Evolutionary conservation across 2,797 vertebrate species (phyloP).

Genomic region (Mionectes olivaceus): DNA sequence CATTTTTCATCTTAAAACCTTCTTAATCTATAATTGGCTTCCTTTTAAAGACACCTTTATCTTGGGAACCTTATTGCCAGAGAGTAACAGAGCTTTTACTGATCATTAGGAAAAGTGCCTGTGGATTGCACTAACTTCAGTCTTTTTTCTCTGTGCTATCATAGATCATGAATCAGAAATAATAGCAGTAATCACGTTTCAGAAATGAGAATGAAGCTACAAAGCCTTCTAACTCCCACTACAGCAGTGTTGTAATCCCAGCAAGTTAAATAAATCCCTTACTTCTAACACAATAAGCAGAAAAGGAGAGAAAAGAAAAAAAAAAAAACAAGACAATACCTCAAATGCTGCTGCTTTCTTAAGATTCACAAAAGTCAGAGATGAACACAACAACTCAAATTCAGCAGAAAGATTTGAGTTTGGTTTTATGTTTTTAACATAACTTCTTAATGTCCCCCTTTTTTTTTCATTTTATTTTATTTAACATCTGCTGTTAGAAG

Average conservation of each 20-base stretch:
- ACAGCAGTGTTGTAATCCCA: not conserved
- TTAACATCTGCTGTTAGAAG: not conserved
- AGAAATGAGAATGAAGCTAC: constrained; percentile 11
- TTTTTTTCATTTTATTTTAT: not conserved
- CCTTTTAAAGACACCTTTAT: not conserved
- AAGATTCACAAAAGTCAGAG: not conserved
- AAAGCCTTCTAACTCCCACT: constrained; percentile 4
- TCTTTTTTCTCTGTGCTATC: not conserved
- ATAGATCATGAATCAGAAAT: constrained; percentile 30
- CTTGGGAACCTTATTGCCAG: not conserved
- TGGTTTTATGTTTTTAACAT: not conserved
- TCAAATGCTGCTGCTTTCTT: not conserved
- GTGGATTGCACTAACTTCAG: not conserved
- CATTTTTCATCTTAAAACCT: not conserved
- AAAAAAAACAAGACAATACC: not conserved
- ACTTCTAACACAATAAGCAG: not conserved
- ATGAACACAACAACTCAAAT: not conserved
- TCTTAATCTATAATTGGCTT: not conserved
- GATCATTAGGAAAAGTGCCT: constrained; percentile 11
- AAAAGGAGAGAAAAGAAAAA: no score
- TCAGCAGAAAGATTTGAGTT: not conserved
- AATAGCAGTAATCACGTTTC: constrained; percentile 28
- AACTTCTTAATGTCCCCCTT: not conserved
- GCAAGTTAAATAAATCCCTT: not conserved
- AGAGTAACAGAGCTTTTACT: not conserved